Evolutionary conservation across 2,888 invertebrate species (phyloP).

Genomic region (Gastracanthus pulcherrimus): DNA sequence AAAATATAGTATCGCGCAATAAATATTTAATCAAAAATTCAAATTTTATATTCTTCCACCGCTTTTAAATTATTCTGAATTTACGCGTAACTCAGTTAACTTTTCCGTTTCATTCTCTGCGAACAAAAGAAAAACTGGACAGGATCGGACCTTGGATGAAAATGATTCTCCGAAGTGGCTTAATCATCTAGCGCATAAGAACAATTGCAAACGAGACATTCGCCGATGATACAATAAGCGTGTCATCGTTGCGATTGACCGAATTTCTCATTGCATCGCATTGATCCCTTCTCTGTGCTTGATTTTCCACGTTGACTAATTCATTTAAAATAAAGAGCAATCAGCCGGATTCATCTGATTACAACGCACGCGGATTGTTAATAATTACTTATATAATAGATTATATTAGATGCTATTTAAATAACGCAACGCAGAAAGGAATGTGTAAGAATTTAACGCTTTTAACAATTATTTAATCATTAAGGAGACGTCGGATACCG

Average conservation of each 20-base stretch:
- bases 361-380: too few relatives aligned
- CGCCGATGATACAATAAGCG: conserved; percentile 12
- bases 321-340: not conserved
- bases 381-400: too few relatives aligned
- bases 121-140: conserved; percentile 22
- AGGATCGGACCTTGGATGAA: conserved; percentile 38
- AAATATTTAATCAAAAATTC: not conserved
- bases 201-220: conserved; percentile 26
- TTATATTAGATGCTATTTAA: too few relatives aligned
- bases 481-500: too few relatives aligned
- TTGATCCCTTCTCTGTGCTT: not conserved
- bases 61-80: not conserved
- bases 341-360: not conserved
- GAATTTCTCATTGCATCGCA: conserved; percentile 13
- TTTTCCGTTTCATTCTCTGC: not conserved
- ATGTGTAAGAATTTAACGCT: too few relatives aligned
- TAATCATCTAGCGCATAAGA: conserved; percentile 34
- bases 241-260: conserved; percentile 3
- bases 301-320: not conserved
- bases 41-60: not conserved
- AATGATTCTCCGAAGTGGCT: conserved; percentile 29
- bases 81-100: conserved; percentile 18
- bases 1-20: too few relatives aligned
- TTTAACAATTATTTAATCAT: too few relatives aligned
- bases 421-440: too few relatives aligned